Percentiles rank a stretch among this genome's conserved stretches.
Conservation (phyloP, 1,140 invertebrate genomes). For the Papilio glaucus region DNA sequence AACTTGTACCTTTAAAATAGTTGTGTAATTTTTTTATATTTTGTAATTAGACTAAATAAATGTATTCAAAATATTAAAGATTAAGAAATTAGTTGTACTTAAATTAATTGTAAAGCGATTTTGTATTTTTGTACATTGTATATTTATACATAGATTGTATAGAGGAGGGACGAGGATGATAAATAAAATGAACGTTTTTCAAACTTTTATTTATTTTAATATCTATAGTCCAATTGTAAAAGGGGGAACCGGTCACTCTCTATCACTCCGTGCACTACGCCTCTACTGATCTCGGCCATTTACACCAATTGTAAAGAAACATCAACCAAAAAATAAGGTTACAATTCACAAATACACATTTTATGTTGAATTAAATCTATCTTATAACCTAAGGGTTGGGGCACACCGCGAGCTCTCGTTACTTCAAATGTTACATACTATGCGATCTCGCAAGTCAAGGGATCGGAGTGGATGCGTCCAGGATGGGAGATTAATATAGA, state of each 20-base stretch:
- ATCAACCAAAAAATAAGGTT: slow-evolving; percentile 79
- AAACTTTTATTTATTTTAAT: slow-evolving; percentile 81
- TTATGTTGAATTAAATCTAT: slow-evolving; percentile 77
- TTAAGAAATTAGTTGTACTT: slow-evolving; percentile 37
- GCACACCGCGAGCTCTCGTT: slow-evolving; percentile 52
- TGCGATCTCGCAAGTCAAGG: slow-evolving; percentile 32
- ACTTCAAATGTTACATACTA: slow-evolving; percentile 42
- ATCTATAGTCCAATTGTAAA: slow-evolving; percentile 82
- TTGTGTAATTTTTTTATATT: slow-evolving; percentile 14
- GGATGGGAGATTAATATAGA: slow-evolving; percentile 48
- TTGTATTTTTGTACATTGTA: slow-evolving; percentile 60
- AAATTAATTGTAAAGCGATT: slow-evolving; percentile 41
- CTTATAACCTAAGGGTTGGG: slow-evolving; percentile 66
- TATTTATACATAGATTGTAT: slow-evolving; percentile 47
- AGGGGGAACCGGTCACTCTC: slow-evolving; percentile 78
- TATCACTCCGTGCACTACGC: slow-evolving; percentile 79
- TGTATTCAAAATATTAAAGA: slow-evolving; percentile 25
- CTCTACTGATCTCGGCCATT: slow-evolving; percentile 79
- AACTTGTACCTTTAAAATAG: slow-evolving; percentile 20
- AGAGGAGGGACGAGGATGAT: slow-evolving; percentile 39
- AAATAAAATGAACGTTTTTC: slow-evolving; percentile 66
- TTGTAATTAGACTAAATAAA: slow-evolving; percentile 9
- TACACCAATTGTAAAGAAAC: slow-evolving; percentile 79
- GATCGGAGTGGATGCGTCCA: slow-evolving; percentile 38
- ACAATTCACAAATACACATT: slow-evolving; percentile 83